Percentiles rank a stretch among this genome's conserved stretches.
Conservation (phyloP, 1,140 invertebrate species). For the Polypedilum vanderplanki region DNA sequence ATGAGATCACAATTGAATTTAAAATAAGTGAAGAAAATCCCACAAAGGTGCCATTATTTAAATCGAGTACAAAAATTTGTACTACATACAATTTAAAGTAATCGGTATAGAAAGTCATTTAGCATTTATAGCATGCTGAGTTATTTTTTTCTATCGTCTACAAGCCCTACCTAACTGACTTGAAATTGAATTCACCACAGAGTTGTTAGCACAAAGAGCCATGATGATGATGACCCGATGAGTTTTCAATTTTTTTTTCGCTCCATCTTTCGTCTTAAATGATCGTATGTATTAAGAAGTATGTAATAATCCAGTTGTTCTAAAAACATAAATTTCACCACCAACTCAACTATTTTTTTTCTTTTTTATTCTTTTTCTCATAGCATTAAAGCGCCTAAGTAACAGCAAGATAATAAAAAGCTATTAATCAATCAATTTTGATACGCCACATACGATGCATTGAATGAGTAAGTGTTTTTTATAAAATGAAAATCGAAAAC, state of each 20-base stretch:
- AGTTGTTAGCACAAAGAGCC: neutral
- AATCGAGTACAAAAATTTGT: conserved; percentile 18
- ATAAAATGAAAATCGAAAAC: neutral
- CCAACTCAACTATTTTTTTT: too few species aligned
- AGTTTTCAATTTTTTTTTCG: neutral
- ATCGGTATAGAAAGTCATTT: neutral
- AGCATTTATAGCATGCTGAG: neutral
- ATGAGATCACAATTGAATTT: too few species aligned
- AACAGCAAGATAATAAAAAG: too few species aligned
- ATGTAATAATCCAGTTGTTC: neutral
- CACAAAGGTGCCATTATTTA: neutral
- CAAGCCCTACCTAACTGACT: neutral
- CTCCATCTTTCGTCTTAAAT: too few species aligned
- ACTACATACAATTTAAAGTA: neutral
- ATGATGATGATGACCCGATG: neutral
- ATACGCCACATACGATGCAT: too few species aligned
- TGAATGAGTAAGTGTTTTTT: neutral
- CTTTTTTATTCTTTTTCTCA: too few species aligned
- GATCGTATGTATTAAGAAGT: neutral
- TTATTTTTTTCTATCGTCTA: neutral
- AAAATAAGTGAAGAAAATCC: too few species aligned
- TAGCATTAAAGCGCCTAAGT: too few species aligned
- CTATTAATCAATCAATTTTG: too few species aligned
- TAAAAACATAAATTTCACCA: neutral
- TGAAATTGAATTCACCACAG: too few species aligned